Conservation (phyloP, 1,140 invertebrate genomes). For the Dolichoris vasculosae region DNA sequence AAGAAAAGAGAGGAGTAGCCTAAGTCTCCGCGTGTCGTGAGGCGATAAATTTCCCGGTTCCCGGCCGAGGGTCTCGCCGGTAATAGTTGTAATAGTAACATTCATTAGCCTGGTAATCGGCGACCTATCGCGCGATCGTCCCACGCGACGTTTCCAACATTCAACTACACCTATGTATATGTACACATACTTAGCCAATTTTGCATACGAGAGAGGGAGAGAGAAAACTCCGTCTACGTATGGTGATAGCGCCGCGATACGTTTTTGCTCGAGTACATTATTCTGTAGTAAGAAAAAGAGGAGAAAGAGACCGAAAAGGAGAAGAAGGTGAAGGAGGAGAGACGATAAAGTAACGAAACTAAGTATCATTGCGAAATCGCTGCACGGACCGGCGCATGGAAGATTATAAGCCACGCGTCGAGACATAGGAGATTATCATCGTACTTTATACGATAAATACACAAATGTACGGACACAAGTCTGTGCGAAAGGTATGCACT, state of each 20-base stretch:
- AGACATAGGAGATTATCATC: constrained; percentile 50
- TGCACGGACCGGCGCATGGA: constrained; percentile 21
- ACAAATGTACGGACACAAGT: constrained; percentile 32
- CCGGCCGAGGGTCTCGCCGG: not conserved
- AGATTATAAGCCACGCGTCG: constrained; percentile 49
- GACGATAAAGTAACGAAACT: constrained; percentile 63
- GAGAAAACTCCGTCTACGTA: constrained; percentile 58
- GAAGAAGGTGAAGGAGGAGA: constrained; percentile 21
- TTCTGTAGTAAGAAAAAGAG: constrained; percentile 52
- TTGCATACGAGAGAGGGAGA: not conserved
- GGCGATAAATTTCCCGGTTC: constrained; percentile 42
- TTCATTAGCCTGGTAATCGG: constrained; percentile 63
- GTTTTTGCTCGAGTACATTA: constrained; percentile 60
- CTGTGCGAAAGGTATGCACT: not conserved
- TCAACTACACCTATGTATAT: not conserved
- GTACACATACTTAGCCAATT: too few relatives aligned
- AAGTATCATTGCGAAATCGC: constrained; percentile 61
- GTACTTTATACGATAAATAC: constrained; percentile 51
- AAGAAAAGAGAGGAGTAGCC: not conserved
- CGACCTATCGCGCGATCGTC: constrained; percentile 60
- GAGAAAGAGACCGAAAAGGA: not conserved
- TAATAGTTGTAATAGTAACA: constrained; percentile 53
- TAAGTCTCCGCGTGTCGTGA: not conserved
- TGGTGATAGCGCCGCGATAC: constrained; percentile 53
- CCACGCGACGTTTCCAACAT: constrained; percentile 58